Conservation (phyloP, 1,140 invertebrate genomes). For the Papilio machaon region DNA sequence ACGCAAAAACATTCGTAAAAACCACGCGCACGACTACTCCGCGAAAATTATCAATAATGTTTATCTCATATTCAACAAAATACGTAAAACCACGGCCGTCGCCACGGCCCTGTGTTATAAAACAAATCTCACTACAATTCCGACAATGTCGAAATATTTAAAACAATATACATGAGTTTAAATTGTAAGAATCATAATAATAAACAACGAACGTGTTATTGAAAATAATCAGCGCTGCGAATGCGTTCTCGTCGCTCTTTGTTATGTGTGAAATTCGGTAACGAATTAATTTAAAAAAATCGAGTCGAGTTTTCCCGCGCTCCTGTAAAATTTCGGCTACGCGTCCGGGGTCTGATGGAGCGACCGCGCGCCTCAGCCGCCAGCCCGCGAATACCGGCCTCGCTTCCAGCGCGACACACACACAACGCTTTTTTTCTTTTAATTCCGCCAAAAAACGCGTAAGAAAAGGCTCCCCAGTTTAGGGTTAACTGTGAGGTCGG, state of each 20-base stretch:
- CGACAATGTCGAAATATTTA: constrained; percentile 72
- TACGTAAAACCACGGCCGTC: constrained; percentile 62
- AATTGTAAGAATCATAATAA: constrained; percentile 71
- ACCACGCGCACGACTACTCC: constrained; percentile 68
- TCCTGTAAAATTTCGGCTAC: constrained; percentile 55
- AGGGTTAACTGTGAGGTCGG: constrained; percentile 74
- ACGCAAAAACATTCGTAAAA: constrained; percentile 81
- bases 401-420: constrained; percentile 50
- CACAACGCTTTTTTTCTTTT: constrained; percentile 45
- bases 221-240: constrained; percentile 59
- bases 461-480: constrained; percentile 71
- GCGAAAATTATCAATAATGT: constrained; percentile 77
- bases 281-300: constrained; percentile 49
- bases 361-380: constrained; percentile 73
- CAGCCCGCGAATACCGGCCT: constrained; percentile 68
- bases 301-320: constrained; percentile 70
- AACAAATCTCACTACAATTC: constrained; percentile 58
- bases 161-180: constrained; percentile 69
- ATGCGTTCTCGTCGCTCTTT: constrained; percentile 35
- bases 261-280: constrained; percentile 40
- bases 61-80: constrained; percentile 61
- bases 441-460: constrained; percentile 76
- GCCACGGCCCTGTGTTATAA: constrained; percentile 54
- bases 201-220: constrained; percentile 66
- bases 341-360: constrained; percentile 50